phyloP scores from a whole-genome alignment of 2,888 invertebrate genomes.

The Furcula furcula region DNA sequence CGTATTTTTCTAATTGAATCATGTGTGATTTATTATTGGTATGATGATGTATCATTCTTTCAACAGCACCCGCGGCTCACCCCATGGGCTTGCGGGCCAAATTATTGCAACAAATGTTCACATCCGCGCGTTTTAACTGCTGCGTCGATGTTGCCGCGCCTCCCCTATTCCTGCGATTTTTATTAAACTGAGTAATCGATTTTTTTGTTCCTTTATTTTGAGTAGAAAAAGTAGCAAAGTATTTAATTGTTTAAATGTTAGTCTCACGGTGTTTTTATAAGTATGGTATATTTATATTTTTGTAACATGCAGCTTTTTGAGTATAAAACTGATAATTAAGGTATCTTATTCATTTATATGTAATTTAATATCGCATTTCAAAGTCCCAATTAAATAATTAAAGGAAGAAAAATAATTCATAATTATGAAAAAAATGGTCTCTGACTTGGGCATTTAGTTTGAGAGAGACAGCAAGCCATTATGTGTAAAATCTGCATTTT shows the following conservation, averaged over 20 bases:
- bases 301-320: too few relatives aligned
- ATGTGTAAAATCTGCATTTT: too few relatives aligned
- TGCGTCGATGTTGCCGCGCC: constrained; percentile 43
- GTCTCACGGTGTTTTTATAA: constrained; percentile 12
- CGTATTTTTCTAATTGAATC: constrained; percentile 81
- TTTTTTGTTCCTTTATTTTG: constrained; percentile 46
- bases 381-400: too few relatives aligned
- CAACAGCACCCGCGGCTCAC: constrained; percentile 76
- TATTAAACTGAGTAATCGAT: constrained; percentile 68
- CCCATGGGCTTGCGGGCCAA: constrained; percentile 70
- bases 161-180: constrained; percentile 62
- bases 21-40: constrained; percentile 81
- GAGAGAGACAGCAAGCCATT: too few relatives aligned
- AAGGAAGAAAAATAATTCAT: too few relatives aligned
- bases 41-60: constrained; percentile 82
- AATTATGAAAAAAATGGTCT: too few relatives aligned
- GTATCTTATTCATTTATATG: too few relatives aligned
- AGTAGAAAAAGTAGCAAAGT: constrained; percentile 35
- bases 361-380: too few relatives aligned
- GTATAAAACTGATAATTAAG: too few relatives aligned
- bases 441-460: too few relatives aligned
- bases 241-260: too few relatives aligned
- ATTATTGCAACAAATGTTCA: constrained; percentile 79
- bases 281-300: too few relatives aligned
- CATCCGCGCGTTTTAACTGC: constrained; percentile 71